A percentile compares a stretch with the other conserved stretches of the same genome.
phyloP scores from a whole-genome alignment of 2,888 invertebrate species.

The Morinoia aosen region DNA sequence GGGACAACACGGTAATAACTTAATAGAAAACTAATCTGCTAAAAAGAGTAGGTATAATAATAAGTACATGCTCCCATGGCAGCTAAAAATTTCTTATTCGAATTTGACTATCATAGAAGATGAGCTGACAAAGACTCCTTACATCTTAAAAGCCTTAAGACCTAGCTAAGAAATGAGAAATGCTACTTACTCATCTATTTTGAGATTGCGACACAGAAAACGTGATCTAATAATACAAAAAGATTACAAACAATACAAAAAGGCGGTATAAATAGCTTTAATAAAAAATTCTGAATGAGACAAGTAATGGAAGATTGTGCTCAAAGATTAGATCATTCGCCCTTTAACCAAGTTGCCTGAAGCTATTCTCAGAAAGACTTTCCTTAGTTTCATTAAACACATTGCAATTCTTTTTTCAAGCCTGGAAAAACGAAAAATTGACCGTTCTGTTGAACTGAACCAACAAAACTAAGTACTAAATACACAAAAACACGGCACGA shows the following conservation, averaged over 20 bases:
- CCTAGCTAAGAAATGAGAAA: background rate
- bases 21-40: slow-evolving; percentile 19
- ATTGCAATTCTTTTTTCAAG: background rate
- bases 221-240: slow-evolving; percentile 18
- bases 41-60: slow-evolving; percentile 24
- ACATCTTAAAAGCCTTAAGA: background rate
- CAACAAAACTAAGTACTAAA: background rate
- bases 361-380: background rate
- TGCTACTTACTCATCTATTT: background rate
- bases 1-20: slow-evolving; percentile 39
- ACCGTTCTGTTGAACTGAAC: no score
- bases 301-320: background rate
- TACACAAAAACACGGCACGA: background rate
- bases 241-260: slow-evolving; percentile 34
- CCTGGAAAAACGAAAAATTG: no score
- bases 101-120: slow-evolving; percentile 29
- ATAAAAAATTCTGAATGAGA: background rate
- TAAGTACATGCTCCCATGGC: slow-evolving; percentile 30
- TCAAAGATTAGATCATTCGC: background rate
- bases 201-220: slow-evolving; percentile 24
- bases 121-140: slow-evolving; percentile 40
- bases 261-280: background rate
- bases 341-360: background rate
- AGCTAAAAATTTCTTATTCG: slow-evolving; percentile 40
- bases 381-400: background rate